These are phyloP conservation scores for Eugnorisma glareosa DNA, from an alignment of 2,888 invertebrate species.

Conservation along the genomic window DNA sequence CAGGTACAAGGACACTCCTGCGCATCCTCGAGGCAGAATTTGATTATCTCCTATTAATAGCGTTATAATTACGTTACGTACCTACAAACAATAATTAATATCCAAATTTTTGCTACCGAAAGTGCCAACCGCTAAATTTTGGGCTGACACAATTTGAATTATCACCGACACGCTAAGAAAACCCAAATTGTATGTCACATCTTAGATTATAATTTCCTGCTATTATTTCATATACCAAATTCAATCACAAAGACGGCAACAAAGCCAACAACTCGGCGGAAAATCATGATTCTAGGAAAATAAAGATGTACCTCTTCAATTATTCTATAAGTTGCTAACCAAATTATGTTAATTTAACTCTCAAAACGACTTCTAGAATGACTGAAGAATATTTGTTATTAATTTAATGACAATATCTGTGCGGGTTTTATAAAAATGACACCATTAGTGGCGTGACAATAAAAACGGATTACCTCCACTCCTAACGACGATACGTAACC, in stretches of 20 bases:
- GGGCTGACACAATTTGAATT: too few species aligned
- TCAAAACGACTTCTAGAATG: slow-evolving; percentile 23
- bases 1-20: too few species aligned
- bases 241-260: too few species aligned
- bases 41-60: not conserved
- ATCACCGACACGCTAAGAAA: too few species aligned
- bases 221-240: not conserved
- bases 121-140: too few species aligned
- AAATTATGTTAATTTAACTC: not conserved
- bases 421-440: slow-evolving; percentile 74
- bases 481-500: slow-evolving; percentile 65
- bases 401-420: slow-evolving; percentile 63
- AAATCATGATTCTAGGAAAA: not conserved
- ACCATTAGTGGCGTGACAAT: slow-evolving; percentile 81
- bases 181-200: not conserved
- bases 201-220: not conserved
- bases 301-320: not conserved
- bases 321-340: not conserved
- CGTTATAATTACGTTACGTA: too few species aligned
- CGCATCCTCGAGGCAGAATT: too few species aligned
- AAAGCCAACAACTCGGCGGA: not conserved
- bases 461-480: slow-evolving; percentile 82
- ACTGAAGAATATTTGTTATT: slow-evolving; percentile 33
- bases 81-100: too few species aligned
- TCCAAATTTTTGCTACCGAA: too few species aligned